These are phyloP conservation scores for Beris morrisii DNA, from an alignment of 2,888 invertebrate species.

Conservation along the genomic window DNA sequence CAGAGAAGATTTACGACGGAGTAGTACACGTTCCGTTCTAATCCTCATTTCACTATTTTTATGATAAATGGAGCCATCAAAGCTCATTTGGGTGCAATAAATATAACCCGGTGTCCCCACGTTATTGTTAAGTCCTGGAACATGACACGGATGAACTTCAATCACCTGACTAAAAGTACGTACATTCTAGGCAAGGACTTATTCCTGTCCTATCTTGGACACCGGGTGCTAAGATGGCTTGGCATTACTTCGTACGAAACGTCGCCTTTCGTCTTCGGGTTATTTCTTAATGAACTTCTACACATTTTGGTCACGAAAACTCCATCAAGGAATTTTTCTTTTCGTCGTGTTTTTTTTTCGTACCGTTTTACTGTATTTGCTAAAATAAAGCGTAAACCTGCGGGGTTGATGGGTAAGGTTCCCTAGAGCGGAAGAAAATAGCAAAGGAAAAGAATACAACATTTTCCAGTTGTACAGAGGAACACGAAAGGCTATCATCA, in stretches of 20 bases:
- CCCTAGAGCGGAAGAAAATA: slow-evolving; percentile 9
- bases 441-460: too few species aligned
- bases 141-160: slow-evolving; percentile 19
- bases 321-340: slow-evolving; percentile 35
- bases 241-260: slow-evolving; percentile 21
- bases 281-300: slow-evolving; percentile 37
- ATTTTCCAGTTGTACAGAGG: neutral
- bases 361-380: slow-evolving; percentile 21
- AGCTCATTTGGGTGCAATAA: slow-evolving; percentile 33
- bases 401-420: slow-evolving; percentile 21
- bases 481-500: slow-evolving; percentile 3
- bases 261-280: slow-evolving; percentile 15
- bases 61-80: slow-evolving; percentile 32
- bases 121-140: slow-evolving; percentile 26
- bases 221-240: slow-evolving; percentile 17
- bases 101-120: slow-evolving; percentile 28
- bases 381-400: slow-evolving; percentile 27
- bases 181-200: neutral
- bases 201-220: slow-evolving; percentile 18
- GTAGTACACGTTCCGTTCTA: slow-evolving; percentile 12
- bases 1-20: slow-evolving; percentile 4
- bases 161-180: slow-evolving; percentile 16
- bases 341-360: slow-evolving; percentile 4
- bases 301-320: slow-evolving; percentile 38
- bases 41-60: slow-evolving; percentile 29